Percentiles rank a stretch among this genome's conserved stretches.
Evolutionary conservation across 2,797 vertebrate species (phyloP).

Genomic region (Coccyzus lansbergi): DNA sequence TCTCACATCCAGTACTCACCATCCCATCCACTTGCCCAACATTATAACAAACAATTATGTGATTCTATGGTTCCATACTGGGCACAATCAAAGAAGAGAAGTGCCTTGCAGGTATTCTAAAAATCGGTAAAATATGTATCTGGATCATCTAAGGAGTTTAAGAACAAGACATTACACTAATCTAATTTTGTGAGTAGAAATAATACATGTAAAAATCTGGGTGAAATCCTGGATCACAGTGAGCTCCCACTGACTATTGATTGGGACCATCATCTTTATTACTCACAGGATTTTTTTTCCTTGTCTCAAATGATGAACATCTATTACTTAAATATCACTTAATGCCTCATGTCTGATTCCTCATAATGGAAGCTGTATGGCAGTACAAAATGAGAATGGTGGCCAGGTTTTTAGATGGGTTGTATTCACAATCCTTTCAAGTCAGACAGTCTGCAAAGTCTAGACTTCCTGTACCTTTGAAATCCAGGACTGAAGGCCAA

Average conservation of each 20-base stretch:
- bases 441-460: not conserved
- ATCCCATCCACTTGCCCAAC: not conserved
- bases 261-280: not conserved
- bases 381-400: not conserved
- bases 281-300: not conserved
- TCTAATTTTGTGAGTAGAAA: not conserved
- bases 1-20: not conserved
- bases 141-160: not conserved
- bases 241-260: not conserved
- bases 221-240: not conserved
- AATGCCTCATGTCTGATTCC: not conserved
- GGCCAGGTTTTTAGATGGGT: not conserved
- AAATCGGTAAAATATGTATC: not conserved
- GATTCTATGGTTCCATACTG: not conserved
- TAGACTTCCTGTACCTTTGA: constrained; percentile 12
- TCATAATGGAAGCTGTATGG: not conserved
- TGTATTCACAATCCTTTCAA: not conserved
- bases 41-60: not conserved
- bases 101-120: not conserved
- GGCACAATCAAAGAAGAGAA: not conserved
- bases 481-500: not conserved
- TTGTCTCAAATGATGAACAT: not conserved
- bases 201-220: not conserved
- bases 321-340: not conserved
- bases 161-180: not conserved